A percentile compares a stretch with the other conserved stretches of the same genome.
Evolutionary conservation across 1,140 invertebrate genomes (phyloP).

Genomic region (Triops longicaudatus): DNA sequence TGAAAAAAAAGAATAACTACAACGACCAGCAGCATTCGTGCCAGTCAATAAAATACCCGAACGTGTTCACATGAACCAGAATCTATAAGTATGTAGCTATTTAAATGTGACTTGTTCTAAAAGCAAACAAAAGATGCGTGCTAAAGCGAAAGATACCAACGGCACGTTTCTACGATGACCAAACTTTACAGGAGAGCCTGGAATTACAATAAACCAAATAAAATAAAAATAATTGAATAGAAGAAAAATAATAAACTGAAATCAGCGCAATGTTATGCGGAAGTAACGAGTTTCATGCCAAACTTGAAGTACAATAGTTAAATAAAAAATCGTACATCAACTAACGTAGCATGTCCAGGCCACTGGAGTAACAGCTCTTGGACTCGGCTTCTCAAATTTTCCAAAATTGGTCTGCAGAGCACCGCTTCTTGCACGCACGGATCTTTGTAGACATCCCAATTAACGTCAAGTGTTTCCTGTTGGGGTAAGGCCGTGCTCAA

Average conservation of each 20-base stretch:
- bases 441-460: constrained; percentile 77
- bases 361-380: constrained; percentile 66
- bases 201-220: too few species aligned
- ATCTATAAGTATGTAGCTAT: neutral
- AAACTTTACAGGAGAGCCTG: too few species aligned
- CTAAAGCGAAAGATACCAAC: too few species aligned
- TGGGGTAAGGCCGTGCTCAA: neutral
- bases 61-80: neutral
- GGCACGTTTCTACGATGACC: too few species aligned
- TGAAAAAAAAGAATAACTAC: constrained; percentile 2
- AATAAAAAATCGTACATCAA: constrained; percentile 51
- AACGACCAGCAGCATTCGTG: neutral
- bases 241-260: too few species aligned
- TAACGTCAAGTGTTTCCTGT: constrained; percentile 30
- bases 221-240: too few species aligned
- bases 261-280: too few species aligned
- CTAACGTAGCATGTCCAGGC: constrained; percentile 81
- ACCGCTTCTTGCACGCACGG: constrained; percentile 67
- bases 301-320: too few species aligned
- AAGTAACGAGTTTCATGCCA: too few species aligned
- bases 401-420: constrained; percentile 58
- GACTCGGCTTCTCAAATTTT: constrained; percentile 52
- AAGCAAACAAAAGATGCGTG: too few species aligned
- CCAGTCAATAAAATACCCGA: neutral
- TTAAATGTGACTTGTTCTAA: too few species aligned